Evolutionary conservation across 92 coral and sea anemone genomes (phyloP), one percentile per base, ranked within the genome.

Genomic region (Plumapathes pennacea): DNA sequence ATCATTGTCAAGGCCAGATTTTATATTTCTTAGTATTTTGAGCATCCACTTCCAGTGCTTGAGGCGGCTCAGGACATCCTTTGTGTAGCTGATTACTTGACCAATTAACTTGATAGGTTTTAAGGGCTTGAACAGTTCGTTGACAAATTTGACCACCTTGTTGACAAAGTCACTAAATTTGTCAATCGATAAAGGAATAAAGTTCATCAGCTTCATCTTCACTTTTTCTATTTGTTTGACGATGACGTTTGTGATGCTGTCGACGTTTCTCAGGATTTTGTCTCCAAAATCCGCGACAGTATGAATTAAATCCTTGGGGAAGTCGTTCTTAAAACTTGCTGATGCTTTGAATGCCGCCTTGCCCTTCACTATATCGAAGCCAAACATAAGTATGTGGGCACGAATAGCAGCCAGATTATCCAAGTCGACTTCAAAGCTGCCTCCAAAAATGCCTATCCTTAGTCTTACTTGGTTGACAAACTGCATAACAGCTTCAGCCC

Each of bases 331-430:
- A 32, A 85, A 85, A 30, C 82, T 54, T 26, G 91, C 91, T 17
- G 91, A 47, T 29, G 76, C 84, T 84, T 84, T 82, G 37, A 82
- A 82, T 4, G 96, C 96, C 3, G 88, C 88, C 60, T 83, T 88
- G 2, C 96, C 96, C 4, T 74, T 77, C 19, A 72, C 53, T 3
- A 88, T 60, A 10, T 88, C 85, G 68, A 78, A 88, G 3, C 75
- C 53, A 74, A 76, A 78, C 43, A 57, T 78, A 38, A 88, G 30
- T 46, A 88, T 75, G 29, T 79, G 88, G 32, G 90, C 90, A 23
- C 80, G 84, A 59, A 88, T 36, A 13, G 46, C 34, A 2, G 88
- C 96, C 8, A 51, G 51, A 51, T 88, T 88, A 45, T 88, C 96
- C 43, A 88, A 67, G 32, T 88, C 61, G 38, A 88, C 77, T 36